Base-by-base conservation (phyloP, 2,797 vertebrate genomes). In the Hozukius guyotensis region DNA sequence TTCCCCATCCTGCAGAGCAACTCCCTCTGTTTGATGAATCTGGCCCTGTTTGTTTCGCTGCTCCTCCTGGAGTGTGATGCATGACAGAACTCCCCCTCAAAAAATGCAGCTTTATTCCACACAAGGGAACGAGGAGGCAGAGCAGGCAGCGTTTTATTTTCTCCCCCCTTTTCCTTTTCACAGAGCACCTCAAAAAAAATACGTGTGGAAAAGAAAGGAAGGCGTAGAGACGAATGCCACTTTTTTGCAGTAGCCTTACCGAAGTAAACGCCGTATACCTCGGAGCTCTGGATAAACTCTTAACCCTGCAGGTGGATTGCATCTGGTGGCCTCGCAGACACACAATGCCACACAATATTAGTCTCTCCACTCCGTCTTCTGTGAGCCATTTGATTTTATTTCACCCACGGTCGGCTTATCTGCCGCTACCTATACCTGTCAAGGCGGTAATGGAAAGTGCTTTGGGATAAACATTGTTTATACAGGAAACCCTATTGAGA, bases 1-100 rank as follows among this genome's bases (percentile, higher is more conserved):
- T 64, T 77, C 60, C 72, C 70, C 75, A 38, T 80, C 85, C 84
- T 65, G 79, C 87, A 61, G 81, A 81, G 79, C 67, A 72, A 64
- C 90, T 78, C 78, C 70, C 83, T 68, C 83, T 73, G 82, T 86
- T 88, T 93, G 88, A 90, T 86, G 77, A 88, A 92, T 92, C 88
- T 88, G 78, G 75, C 68, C 85, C 75, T 82, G 84, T 89, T 93
- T 87, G 82, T 87, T 87, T 86, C 81, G 60, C 62, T 60, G 70
- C 85, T 90, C 79, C 83, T 87, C 78, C 86, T 59, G 75, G 63
- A 72, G 80, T 75, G 80, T 87, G 88, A 91, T 88, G 86, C 83
- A 90, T 88, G 84, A 87, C 81, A 88, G 57, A 55, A 20, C 81
- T 69, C 75, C 76, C 74, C 70, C 82, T 74, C 82, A 80, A 89